Base-by-base conservation (phyloP, 2,113 vertebrate species). In the Saiga tatarica region DNA sequence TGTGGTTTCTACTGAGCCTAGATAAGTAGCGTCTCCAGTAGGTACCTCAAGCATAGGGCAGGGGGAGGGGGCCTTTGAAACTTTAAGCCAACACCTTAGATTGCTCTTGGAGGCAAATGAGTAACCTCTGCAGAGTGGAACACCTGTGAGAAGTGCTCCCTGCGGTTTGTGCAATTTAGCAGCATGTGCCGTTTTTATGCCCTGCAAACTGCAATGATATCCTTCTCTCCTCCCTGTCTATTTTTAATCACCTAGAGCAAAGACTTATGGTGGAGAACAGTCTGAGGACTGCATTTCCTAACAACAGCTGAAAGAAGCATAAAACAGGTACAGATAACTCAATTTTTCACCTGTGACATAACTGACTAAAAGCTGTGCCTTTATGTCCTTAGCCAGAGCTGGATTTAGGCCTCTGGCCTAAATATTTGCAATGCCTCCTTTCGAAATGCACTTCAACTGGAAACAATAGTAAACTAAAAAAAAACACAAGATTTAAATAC, bases 161-260 rank as follows among this genome's bases (percentile, higher is more conserved):
- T 47, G 59, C 39, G 86, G 95, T 52, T 78, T 93, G 90, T 94
- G 86, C 89, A 67, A 60, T 95, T 97, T 88, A 97, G 88, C 95
- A 97, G 88, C 52, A 67, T 96, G 93, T 91, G 91, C 95, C 97
- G 87, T 97, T 97, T 94, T 97, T 93, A 93, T 94, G 96, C 89
- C 94, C 95, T 97, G 94, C 87, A 93, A 97, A 95, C 92, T 94
- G 81, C 94, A 97, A 88, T 84, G 94, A 59, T 71, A 88, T 90
- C 95, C 86, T 84, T 91, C 64, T 93, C 47, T 94, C 36, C 87
- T 94, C 52, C 17, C 79, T 67, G 52, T 92, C 97, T 98, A 97
- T 97, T 98, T 97, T 96, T 97, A 98, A 97, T 96, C 92, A 97
- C 92, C 96, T 95, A 91, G 97, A 96, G 94, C 91, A 45, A 84